Percentiles rank a stretch among this genome's conserved stretches.
phyloP scores from a whole-genome alignment of 2,888 invertebrate species.

The Bursaphelenchus okinawaensis region DNA sequence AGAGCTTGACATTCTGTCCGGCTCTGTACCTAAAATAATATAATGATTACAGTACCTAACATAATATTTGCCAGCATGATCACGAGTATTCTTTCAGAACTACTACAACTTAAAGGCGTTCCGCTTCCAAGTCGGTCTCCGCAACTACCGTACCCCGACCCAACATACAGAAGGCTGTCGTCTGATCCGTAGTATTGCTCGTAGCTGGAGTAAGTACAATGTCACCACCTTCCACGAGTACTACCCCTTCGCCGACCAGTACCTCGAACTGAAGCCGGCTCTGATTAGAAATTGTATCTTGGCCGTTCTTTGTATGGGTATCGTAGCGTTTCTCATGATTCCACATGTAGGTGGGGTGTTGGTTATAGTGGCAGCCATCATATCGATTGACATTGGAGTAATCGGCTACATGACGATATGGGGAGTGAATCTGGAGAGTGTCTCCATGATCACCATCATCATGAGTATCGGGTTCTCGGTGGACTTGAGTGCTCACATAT shows the following conservation, averaged over 20 bases:
- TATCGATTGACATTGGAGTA: constrained; percentile 60
- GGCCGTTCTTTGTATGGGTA: constrained; percentile 85
- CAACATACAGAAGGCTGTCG: constrained; percentile 59
- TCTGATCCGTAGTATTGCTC: constrained; percentile 46
- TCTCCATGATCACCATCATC: constrained; percentile 78
- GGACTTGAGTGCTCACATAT: constrained; percentile 59
- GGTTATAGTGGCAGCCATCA: constrained; percentile 87
- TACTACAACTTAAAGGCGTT: constrained; percentile 42
- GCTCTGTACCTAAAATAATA: not conserved
- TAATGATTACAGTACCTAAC: not conserved
- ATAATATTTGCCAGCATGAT: no score
- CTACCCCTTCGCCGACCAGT: constrained; percentile 81
- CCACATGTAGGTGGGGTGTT: constrained; percentile 82
- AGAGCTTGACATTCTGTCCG: no score
- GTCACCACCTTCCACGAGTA: constrained; percentile 89
- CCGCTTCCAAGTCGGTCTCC: constrained; percentile 54
- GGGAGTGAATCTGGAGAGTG: constrained; percentile 69
- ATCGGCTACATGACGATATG: constrained; percentile 56
- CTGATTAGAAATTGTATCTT: constrained; percentile 70
- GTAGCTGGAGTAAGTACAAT: constrained; percentile 63
- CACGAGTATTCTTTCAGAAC: constrained; percentile 18
- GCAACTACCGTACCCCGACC: constrained; percentile 52
- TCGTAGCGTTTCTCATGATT: constrained; percentile 84
- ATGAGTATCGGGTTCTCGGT: constrained; percentile 96
- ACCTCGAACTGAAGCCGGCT: constrained; percentile 54